Evolutionary conservation across 2,113 vertebrate genomes (phyloP), one percentile per base, ranked within the genome.

Genomic region (Charina bottae): DNA sequence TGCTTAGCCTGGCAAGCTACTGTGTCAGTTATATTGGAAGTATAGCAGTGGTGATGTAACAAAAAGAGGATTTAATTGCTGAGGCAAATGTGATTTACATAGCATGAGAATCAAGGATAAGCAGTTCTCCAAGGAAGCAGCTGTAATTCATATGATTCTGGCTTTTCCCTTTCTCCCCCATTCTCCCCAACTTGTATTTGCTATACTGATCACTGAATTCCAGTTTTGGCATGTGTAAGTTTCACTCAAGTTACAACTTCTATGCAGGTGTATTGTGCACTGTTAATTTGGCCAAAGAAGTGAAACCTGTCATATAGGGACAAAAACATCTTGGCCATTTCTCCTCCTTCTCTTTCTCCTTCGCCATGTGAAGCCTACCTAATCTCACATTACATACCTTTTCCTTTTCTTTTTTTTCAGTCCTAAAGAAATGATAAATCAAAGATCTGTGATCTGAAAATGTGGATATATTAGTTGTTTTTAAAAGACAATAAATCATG

Each of bases 81-180:
- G 93, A 92, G 93, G 94, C 89, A 95, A 96, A 95, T 94, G 91
- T 89, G 56, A 94, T 96, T 96, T 96, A 91, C 64, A 90, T 72
- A 87, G 92, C 92, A 87, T 95, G 94, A 93, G 93, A 83, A 91
- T 93, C 88, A 84, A 92, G 49, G 83, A 42, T n/a, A 24, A 96
- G 68, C 90, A 72, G 83, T 46, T 17, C 90, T 95, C 89, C 85
- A 68, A 94, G 90, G 28, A 87, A 68, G 72, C 4, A 84, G 89
- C 33, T 90, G 84, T 15, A 84, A 92, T 93, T 95, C 91, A 93
- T 83, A 87, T n/a, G 0, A 0, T 56, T 89, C 54, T 93, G 90
- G 1, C 37, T 89, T 72, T 90, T 8, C 42, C 0, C 42, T 92
- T 89, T 46, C 28, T 91, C 0, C 4, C 89, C 90, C 55, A 33